These are phyloP conservation scores for Hypothenemus hampei DNA, from an alignment of 1,140 invertebrate species.

Conservation along the genomic window DNA sequence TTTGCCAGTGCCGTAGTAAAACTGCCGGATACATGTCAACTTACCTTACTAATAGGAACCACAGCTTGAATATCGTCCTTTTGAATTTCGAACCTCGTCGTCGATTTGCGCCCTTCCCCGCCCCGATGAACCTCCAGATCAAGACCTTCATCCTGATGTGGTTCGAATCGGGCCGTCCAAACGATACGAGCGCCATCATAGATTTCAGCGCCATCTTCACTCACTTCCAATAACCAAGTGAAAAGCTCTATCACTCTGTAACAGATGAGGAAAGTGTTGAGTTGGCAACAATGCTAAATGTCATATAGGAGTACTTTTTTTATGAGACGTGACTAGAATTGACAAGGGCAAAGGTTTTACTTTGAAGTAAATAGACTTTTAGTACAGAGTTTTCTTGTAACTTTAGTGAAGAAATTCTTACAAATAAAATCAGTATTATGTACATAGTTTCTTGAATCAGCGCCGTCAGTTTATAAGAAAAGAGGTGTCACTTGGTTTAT, in stretches of 20 bases:
- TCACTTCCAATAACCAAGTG: constrained; percentile 85
- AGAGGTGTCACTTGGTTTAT: too few species aligned
- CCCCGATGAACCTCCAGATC: constrained; percentile 41
- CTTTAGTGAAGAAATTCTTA: too few species aligned
- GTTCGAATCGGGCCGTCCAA: constrained; percentile 69
- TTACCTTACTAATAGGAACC: constrained; percentile 89
- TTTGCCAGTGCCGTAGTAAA: too few species aligned
- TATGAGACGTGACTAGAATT: too few species aligned
- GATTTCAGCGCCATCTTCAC: constrained; percentile 70
- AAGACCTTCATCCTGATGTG: constrained; percentile 49
- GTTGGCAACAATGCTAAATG: too few species aligned
- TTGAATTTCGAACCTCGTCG: constrained; percentile 79
- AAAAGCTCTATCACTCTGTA: constrained; percentile 77
- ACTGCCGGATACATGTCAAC: constrained; percentile 6
- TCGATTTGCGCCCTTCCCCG: constrained; percentile 63
- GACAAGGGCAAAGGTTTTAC: too few species aligned
- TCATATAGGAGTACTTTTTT: too few species aligned
- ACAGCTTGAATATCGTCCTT: constrained; percentile 94
- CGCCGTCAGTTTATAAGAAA: too few species aligned
- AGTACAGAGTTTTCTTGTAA: background rate
- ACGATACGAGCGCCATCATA: constrained; percentile 75
- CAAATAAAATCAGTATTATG: too few species aligned
- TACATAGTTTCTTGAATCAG: too few species aligned
- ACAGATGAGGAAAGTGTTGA: background rate
- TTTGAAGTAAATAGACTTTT: too few species aligned